A percentile compares a stretch with the other conserved stretches of the same genome.
These are phyloP conservation scores for Suillia variegata DNA, from an alignment of 2,888 invertebrate species.

Conservation along the genomic window DNA sequence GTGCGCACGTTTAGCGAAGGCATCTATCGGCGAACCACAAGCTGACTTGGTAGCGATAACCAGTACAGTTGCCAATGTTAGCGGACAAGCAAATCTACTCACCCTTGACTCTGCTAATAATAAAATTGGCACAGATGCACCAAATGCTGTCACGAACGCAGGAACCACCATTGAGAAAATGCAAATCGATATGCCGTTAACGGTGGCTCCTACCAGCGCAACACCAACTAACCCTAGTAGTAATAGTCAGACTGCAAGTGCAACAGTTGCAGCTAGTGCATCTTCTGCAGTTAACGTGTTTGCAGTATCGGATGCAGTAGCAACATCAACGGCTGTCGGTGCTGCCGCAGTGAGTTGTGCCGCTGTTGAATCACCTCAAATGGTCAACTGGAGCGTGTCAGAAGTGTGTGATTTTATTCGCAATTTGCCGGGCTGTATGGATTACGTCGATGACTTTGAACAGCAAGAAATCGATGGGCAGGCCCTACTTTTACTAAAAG, in stretches of 20 bases:
- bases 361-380: conserved; percentile 48
- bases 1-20: conserved; percentile 66
- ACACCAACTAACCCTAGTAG: neutral
- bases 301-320: too few species aligned
- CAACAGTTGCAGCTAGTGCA: neutral
- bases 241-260: neutral
- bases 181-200: conserved; percentile 32
- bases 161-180: conserved; percentile 36
- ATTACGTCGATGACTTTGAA: conserved; percentile 93
- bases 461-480: conserved; percentile 97
- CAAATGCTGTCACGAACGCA: neutral
- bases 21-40: conserved; percentile 44
- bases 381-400: conserved; percentile 69
- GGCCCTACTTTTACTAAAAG: conserved; percentile 87
- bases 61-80: conserved; percentile 8
- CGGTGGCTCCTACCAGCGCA: conserved; percentile 10
- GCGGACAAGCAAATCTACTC: conserved; percentile 12
- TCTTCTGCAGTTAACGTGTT: neutral
- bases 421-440: conserved; percentile 85
- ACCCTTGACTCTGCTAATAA: conserved; percentile 34
- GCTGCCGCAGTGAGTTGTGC: neutral
- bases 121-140: conserved; percentile 35
- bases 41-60: conserved; percentile 16
- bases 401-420: conserved; percentile 91
- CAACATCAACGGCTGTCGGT: neutral